Evolutionary conservation across 2,113 vertebrate genomes (phyloP).

Genomic region (Bos indicus): DNA sequence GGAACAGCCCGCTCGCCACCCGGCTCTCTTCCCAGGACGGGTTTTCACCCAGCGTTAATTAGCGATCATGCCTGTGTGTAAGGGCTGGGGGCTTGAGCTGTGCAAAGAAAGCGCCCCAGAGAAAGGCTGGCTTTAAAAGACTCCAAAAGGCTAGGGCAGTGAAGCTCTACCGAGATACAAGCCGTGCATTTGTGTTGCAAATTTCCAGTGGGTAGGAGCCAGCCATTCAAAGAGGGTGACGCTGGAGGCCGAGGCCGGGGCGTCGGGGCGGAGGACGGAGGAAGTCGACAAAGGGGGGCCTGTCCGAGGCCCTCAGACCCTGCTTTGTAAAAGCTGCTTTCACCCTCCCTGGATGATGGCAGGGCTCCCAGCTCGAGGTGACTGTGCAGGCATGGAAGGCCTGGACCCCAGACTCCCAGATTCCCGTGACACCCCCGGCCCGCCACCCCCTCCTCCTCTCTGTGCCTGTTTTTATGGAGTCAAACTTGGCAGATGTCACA

Average conservation of each 20-base stretch:
- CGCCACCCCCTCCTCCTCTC: background rate
- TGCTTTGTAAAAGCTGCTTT: slow-evolving; percentile 60
- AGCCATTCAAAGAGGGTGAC: slow-evolving; percentile 34
- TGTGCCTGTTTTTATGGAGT: background rate
- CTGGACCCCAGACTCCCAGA: background rate
- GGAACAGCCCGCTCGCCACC: background rate
- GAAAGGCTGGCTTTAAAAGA: slow-evolving; percentile 36
- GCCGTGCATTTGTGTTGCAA: slow-evolving; percentile 48
- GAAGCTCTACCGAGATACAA: background rate
- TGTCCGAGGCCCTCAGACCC: slow-evolving; percentile 47
- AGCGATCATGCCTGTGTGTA: background rate
- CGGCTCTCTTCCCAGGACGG: background rate
- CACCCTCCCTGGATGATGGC: background rate
- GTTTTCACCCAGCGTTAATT: slow-evolving; percentile 48
- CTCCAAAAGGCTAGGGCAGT: background rate
- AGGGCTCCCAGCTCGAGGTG: background rate
- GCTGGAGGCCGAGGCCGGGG: background rate
- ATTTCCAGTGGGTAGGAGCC: slow-evolving; percentile 52
- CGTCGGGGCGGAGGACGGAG: background rate
- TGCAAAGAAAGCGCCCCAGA: slow-evolving; percentile 10
- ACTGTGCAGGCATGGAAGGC: background rate
- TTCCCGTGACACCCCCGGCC: background rate
- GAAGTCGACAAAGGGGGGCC: slow-evolving; percentile 41
- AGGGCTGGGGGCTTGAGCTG: background rate
- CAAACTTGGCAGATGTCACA: background rate